These are phyloP conservation scores for Drosophila repleta DNA, from an alignment of 1,140 invertebrate species.

Conservation along the genomic window DNA sequence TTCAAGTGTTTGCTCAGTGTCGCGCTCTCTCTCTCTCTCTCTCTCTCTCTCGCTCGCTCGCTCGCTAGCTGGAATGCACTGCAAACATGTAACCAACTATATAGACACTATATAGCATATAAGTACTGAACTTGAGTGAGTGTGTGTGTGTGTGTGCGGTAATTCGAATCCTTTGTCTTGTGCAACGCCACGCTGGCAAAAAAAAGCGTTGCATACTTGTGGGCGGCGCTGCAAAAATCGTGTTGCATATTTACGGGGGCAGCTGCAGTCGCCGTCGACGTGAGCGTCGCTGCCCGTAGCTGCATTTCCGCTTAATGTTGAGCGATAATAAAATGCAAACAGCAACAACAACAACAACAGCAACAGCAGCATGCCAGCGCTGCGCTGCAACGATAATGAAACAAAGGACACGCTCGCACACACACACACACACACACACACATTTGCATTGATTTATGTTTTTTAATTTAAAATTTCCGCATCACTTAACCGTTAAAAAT, in stretches of 20 bases:
- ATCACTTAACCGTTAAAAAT: slow-evolving; percentile 83
- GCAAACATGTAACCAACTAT: slow-evolving; percentile 2
- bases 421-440: slow-evolving; percentile 9
- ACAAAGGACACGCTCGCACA: slow-evolving; percentile 50
- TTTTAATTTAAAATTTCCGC: slow-evolving; percentile 84
- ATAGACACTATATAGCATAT: slow-evolving; percentile 10
- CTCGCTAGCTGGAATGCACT: not conserved
- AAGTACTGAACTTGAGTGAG: not conserved
- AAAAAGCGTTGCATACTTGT: slow-evolving; percentile 61
- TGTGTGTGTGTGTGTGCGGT: slow-evolving; percentile 12
- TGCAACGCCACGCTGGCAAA: slow-evolving; percentile 25
- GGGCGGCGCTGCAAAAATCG: slow-evolving; percentile 49
- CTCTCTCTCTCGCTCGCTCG: not conserved
- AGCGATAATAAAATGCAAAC: slow-evolving; percentile 79
- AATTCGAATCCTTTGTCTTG: slow-evolving; percentile 49
- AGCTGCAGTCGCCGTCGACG: slow-evolving; percentile 1
- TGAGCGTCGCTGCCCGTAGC: slow-evolving; percentile 53
- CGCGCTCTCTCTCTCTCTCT: not conserved
- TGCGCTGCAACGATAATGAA: slow-evolving; percentile 69
- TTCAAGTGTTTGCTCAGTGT: slow-evolving; percentile 6
- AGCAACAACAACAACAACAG: slow-evolving; percentile 50
- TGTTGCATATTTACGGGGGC: slow-evolving; percentile 19
- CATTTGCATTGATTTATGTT: slow-evolving; percentile 83
- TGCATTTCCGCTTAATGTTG: slow-evolving; percentile 79
- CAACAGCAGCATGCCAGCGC: slow-evolving; percentile 28